Percentiles rank a stretch among this genome's conserved stretches.
phyloP scores from a whole-genome alignment of 2,797 vertebrate genomes.

The Dromococcyx pavoninus region DNA sequence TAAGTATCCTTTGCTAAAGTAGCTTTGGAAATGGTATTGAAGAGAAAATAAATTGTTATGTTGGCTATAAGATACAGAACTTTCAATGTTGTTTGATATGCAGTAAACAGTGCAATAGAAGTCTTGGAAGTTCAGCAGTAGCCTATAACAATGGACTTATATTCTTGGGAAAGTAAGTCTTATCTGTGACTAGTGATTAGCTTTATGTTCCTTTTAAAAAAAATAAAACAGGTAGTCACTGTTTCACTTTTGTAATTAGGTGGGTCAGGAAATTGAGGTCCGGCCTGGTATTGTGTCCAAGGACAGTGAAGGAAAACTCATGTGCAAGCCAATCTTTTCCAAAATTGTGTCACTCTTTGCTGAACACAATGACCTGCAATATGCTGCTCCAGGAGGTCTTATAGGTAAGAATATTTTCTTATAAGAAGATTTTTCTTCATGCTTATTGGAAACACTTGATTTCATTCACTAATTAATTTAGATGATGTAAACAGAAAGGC shows the following conservation, averaged over 20 bases:
- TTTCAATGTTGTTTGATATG: background rate
- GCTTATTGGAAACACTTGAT: background rate
- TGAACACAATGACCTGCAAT: slow-evolving; percentile 97
- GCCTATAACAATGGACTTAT: background rate
- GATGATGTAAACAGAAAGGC: background rate
- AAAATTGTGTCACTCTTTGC: slow-evolving; percentile 98
- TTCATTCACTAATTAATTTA: background rate
- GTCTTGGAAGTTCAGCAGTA: background rate
- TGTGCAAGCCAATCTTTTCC: slow-evolving; percentile 99
- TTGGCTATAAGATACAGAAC: background rate
- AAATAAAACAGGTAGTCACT: background rate
- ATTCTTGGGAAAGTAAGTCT: background rate
- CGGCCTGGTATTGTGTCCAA: slow-evolving; percentile 98
- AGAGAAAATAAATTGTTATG: background rate
- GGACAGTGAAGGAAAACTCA: slow-evolving; percentile 97
- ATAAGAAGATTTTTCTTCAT: background rate
- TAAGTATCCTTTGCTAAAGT: background rate
- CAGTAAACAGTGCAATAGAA: background rate
- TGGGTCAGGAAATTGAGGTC: slow-evolving; percentile 97
- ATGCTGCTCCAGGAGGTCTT: slow-evolving; percentile 95
- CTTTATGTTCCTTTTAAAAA: background rate
- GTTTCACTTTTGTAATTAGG: slow-evolving; percentile 75
- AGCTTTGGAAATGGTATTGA: background rate
- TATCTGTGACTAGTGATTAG: background rate
- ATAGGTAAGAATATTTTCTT: slow-evolving; percentile 82